Percentiles rank a stretch among this genome's conserved stretches.
Evolutionary conservation across 2,797 vertebrate species (phyloP).

Genomic region (Paedocypris micromegethes): DNA sequence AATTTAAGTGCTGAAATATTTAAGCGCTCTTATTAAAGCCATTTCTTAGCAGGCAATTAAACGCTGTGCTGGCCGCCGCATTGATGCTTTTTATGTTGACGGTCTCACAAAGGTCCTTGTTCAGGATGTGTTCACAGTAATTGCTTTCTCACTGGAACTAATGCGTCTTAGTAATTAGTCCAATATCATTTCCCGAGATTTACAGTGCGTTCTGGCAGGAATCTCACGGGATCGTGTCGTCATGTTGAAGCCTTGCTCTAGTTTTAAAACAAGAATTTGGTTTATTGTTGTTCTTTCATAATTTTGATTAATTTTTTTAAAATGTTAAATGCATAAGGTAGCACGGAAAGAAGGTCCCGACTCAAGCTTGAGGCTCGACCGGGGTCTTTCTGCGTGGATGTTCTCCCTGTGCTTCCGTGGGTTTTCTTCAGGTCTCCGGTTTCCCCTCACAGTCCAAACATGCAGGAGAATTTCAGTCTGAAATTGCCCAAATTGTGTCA

Average conservation of each 20-base stretch:
- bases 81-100: slow-evolving; percentile 2
- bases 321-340: slow-evolving; percentile 7
- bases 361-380: too few species aligned
- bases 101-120: slow-evolving; percentile 15
- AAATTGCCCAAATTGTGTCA: too few species aligned
- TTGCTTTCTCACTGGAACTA: slow-evolving; percentile 18
- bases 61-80: too few species aligned
- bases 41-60: too few species aligned
- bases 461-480: too few species aligned
- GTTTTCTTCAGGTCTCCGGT: too few species aligned
- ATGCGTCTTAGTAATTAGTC: slow-evolving; percentile 25
- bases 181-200: slow-evolving; percentile 19
- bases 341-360: too few species aligned
- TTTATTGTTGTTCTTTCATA: neutral
- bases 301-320: neutral
- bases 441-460: too few species aligned
- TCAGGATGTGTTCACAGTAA: slow-evolving; percentile 31
- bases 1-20: slow-evolving; percentile 3
- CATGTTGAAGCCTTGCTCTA: slow-evolving; percentile 2
- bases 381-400: too few species aligned
- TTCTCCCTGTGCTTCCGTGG: too few species aligned
- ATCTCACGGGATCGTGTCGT: slow-evolving; percentile 22
- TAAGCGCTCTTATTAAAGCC: neutral
- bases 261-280: neutral
- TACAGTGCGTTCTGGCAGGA: slow-evolving; percentile 18